These are phyloP conservation scores for Neodiprion lecontei DNA, from an alignment of 1,140 invertebrate genomes.

Conservation along the genomic window DNA sequence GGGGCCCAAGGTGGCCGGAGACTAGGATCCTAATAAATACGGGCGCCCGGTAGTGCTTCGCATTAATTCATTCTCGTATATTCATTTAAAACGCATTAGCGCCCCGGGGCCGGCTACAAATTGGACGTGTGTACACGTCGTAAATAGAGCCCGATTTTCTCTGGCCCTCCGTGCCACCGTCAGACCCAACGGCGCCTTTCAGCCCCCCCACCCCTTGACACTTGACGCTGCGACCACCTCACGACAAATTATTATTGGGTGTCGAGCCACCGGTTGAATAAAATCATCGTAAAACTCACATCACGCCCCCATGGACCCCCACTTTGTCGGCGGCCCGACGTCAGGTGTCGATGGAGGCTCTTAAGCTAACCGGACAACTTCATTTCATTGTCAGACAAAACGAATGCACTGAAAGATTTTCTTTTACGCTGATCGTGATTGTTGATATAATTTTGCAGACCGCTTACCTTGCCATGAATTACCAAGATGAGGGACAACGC, in stretches of 20 bases:
- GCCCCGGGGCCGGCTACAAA: slow-evolving; percentile 31
- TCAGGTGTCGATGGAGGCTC: too few relatives aligned
- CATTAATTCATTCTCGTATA: slow-evolving; percentile 21
- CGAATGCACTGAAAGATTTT: too few relatives aligned
- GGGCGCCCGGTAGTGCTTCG: slow-evolving; percentile 57
- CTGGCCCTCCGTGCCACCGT: background rate
- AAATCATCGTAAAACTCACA: background rate
- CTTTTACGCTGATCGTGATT: too few relatives aligned
- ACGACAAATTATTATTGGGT: background rate
- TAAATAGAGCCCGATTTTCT: slow-evolving; percentile 34
- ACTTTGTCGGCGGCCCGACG: too few relatives aligned
- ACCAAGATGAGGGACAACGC: too few relatives aligned
- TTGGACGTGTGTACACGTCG: slow-evolving; percentile 35
- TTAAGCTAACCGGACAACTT: too few relatives aligned
- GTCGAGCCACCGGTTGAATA: background rate
- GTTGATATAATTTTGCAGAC: too few relatives aligned
- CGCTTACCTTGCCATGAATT: too few relatives aligned
- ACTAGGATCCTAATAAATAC: slow-evolving; percentile 48
- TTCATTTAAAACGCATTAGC: slow-evolving; percentile 13
- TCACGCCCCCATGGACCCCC: too few relatives aligned
- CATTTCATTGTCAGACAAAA: too few relatives aligned
- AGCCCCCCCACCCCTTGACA: too few relatives aligned
- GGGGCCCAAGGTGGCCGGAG: too few relatives aligned
- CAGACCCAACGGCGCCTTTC: background rate
- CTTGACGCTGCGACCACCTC: background rate